Conservation (phyloP, 2,113 vertebrate species). For the Trichechus manatus region DNA sequence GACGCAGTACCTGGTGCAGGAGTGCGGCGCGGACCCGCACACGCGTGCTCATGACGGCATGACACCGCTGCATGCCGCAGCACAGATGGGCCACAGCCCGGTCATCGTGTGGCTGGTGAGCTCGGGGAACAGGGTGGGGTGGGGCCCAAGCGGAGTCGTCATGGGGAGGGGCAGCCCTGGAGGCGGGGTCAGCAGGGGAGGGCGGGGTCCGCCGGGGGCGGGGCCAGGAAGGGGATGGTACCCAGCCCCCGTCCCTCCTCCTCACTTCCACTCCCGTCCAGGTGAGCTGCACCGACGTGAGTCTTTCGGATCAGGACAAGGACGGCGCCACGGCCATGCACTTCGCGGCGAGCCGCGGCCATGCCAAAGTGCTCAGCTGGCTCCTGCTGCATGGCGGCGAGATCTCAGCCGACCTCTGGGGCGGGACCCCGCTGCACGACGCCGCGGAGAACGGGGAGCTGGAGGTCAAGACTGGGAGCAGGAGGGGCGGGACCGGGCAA, state of each 20-base stretch:
- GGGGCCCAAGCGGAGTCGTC: not conserved
- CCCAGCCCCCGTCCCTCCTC: not conserved
- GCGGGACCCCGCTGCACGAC: slow-evolving; percentile 95
- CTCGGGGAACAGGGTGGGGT: rapidly evolving
- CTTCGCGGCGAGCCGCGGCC: slow-evolving; percentile 96
- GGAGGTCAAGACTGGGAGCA: slow-evolving; percentile 88
- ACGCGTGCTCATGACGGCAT: slow-evolving; percentile 95
- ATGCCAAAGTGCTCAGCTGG: slow-evolving; percentile 98
- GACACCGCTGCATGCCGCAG: slow-evolving; percentile 96
- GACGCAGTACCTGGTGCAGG: slow-evolving; percentile 96
- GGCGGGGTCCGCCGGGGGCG: not conserved
- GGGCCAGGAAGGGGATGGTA: not conserved
- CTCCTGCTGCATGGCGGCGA: slow-evolving; percentile 96
- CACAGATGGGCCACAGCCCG: slow-evolving; percentile 98
- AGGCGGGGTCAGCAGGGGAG: not conserved
- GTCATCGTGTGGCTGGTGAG: slow-evolving; percentile 98
- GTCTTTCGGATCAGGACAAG: slow-evolving; percentile 92
- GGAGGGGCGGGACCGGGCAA: not conserved
- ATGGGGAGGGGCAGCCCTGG: not conserved
- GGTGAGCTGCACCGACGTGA: slow-evolving; percentile 95
- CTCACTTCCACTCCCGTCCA: slow-evolving; percentile 63
- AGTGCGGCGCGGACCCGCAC: slow-evolving; percentile 94
- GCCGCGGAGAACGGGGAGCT: slow-evolving; percentile 97
- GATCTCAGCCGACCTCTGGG: slow-evolving; percentile 94
- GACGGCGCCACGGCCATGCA: slow-evolving; percentile 98